These are phyloP conservation scores for Clistopyga incitator DNA, from an alignment of 2,888 invertebrate species.

Conservation along the genomic window DNA sequence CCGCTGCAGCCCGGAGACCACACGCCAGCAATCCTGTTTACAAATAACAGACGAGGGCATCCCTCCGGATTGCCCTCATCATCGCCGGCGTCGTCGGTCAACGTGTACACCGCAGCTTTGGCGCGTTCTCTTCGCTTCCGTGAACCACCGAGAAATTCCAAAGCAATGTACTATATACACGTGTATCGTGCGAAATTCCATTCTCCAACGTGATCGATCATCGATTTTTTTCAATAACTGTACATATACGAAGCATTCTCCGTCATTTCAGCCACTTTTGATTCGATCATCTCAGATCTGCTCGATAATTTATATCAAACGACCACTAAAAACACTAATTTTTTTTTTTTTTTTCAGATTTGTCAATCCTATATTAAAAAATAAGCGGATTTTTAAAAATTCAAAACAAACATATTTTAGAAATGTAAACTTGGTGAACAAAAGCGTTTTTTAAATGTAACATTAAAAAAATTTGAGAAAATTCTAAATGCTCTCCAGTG, in stretches of 20 bases:
- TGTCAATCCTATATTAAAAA: too few species aligned
- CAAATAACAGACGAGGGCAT: conserved; percentile 60
- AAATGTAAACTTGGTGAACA: too few species aligned
- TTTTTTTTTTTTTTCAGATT: too few species aligned
- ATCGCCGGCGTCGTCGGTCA: conserved; percentile 15
- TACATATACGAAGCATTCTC: conserved; percentile 16
- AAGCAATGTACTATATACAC: conserved; percentile 11
- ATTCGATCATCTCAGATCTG: too few species aligned
- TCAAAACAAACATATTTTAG: too few species aligned
- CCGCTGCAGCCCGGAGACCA: not conserved
- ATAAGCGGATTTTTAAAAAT: too few species aligned
- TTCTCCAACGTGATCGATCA: conserved; percentile 38
- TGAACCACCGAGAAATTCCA: conserved; percentile 25
- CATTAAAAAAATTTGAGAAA: too few species aligned
- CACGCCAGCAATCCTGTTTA: conserved; percentile 64
- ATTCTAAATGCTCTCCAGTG: too few species aligned
- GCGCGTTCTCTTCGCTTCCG: not conserved
- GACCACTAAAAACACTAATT: too few species aligned
- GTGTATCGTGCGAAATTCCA: conserved; percentile 32
- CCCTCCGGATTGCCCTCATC: conserved; percentile 33
- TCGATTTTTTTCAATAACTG: conserved; percentile 52
- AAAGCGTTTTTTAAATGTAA: too few species aligned
- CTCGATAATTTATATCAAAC: too few species aligned
- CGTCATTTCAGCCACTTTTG: too few species aligned
- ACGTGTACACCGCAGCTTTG: not conserved